Percentiles rank a stretch among this genome's conserved stretches.
Conservation (phyloP, 2,888 invertebrate genomes). For the Melanotus villosus region DNA sequence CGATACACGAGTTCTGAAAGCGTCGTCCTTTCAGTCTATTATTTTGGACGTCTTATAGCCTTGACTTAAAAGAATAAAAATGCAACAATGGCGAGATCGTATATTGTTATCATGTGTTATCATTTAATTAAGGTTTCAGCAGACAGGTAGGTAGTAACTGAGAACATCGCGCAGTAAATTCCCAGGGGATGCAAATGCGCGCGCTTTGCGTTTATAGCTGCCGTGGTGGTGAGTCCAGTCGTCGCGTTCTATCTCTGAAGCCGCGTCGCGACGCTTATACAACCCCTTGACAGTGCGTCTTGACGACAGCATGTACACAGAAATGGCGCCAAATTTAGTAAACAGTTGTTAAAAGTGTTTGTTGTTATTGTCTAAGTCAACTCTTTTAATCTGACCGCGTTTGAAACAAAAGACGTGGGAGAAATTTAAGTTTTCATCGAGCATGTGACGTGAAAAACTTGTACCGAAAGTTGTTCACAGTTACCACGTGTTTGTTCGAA, state of each 20-base stretch:
- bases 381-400: background rate
- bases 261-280: conserved; percentile 56
- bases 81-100: conserved; percentile 32
- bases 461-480: conserved; percentile 4
- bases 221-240: conserved; percentile 54
- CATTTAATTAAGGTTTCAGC: conserved; percentile 59
- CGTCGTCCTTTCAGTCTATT: background rate
- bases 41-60: background rate
- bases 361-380: background rate
- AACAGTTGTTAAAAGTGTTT: background rate
- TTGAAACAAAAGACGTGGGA: background rate
- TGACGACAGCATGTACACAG: conserved; percentile 16
- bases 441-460: conserved; percentile 21
- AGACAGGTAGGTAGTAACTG: conserved; percentile 58
- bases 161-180: conserved; percentile 58
- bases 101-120: conserved; percentile 53
- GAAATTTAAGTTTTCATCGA: background rate
- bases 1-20: background rate
- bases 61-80: conserved; percentile 4
- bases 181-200: conserved; percentile 62
- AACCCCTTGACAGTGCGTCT: conserved; percentile 41
- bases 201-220: conserved; percentile 61
- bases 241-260: conserved; percentile 52
- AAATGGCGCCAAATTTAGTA: conserved; percentile 35
- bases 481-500: conserved; percentile 29